A percentile compares a stretch with the other conserved stretches of the same genome.
Conservation (phyloP, 2,888 invertebrate species). For the Microctonus brassicae region DNA sequence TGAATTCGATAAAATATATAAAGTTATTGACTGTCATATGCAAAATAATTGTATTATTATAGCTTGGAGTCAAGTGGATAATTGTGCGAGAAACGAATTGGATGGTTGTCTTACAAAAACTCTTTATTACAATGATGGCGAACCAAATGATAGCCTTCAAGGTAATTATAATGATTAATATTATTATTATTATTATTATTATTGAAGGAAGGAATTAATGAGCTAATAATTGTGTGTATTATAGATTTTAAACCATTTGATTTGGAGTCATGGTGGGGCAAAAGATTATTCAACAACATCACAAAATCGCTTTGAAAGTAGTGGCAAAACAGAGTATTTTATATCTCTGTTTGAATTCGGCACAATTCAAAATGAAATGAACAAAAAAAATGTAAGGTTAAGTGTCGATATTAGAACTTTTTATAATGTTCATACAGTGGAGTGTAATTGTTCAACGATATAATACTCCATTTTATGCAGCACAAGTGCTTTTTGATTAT, state of each 20-base stretch:
- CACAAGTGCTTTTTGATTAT: not conserved
- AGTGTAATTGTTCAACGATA: not conserved
- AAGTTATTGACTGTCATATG: not conserved
- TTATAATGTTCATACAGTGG: not conserved
- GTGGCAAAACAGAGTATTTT: not conserved
- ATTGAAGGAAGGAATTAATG: conserved; percentile 1
- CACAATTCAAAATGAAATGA: not conserved
- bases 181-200: not conserved
- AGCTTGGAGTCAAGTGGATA: conserved; percentile 80
- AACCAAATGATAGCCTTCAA: conserved; percentile 78
- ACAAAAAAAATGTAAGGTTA: not conserved
- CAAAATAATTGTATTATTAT: conserved; percentile 50
- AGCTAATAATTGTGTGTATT: conserved; percentile 45
- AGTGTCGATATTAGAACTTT: conserved; percentile 2
- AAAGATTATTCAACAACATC: conserved; percentile 86
- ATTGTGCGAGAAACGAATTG: conserved; percentile 65
- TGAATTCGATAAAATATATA: not conserved
- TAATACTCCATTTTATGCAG: not conserved
- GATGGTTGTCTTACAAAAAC: conserved; percentile 56
- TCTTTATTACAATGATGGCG: conserved; percentile 81
- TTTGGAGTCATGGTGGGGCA: conserved; percentile 92
- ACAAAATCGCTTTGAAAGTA: conserved; percentile 78
- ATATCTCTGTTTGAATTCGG: not conserved
- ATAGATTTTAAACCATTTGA: conserved; percentile 90
- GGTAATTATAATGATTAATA: conserved; percentile 57